Conservation (phyloP, 2,888 invertebrate species). For the Nemoura dubitans region DNA sequence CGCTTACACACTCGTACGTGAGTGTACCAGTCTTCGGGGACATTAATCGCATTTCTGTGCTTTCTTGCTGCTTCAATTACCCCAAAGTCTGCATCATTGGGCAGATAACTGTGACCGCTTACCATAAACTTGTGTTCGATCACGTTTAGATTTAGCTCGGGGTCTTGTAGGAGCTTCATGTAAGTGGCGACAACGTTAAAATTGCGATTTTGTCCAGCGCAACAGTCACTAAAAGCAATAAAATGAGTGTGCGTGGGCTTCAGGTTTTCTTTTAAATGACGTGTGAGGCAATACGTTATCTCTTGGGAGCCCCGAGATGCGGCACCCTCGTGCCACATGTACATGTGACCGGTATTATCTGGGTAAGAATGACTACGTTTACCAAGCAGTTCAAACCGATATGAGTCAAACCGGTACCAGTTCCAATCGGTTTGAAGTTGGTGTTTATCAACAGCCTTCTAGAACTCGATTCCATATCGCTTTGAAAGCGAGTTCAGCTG, state of each 20-base stretch:
- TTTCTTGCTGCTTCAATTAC: background rate
- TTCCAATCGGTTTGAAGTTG: no score
- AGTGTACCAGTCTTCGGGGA: background rate
- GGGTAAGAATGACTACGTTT: no score
- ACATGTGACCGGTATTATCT: conserved; percentile 1
- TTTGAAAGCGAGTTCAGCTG: no score
- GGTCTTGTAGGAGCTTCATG: background rate
- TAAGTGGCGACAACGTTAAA: background rate
- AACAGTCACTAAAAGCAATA: background rate
- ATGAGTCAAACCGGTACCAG: no score
- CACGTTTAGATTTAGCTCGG: background rate
- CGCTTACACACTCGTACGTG: conserved; percentile 13
- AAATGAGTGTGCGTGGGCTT: background rate
- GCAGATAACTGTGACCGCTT: no score
- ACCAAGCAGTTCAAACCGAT: no score
- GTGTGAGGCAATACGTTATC: background rate
- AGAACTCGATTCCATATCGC: no score
- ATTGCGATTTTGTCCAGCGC: background rate
- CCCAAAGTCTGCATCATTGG: no score
- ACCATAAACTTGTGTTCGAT: conserved; percentile 28
- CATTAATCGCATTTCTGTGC: background rate
- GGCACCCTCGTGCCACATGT: background rate
- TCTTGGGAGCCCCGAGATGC: conserved; percentile 8
- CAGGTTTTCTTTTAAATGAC: background rate
- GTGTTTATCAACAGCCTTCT: no score